Conservation (phyloP, 2,113 vertebrate genomes). For the Helogale parvula region DNA sequence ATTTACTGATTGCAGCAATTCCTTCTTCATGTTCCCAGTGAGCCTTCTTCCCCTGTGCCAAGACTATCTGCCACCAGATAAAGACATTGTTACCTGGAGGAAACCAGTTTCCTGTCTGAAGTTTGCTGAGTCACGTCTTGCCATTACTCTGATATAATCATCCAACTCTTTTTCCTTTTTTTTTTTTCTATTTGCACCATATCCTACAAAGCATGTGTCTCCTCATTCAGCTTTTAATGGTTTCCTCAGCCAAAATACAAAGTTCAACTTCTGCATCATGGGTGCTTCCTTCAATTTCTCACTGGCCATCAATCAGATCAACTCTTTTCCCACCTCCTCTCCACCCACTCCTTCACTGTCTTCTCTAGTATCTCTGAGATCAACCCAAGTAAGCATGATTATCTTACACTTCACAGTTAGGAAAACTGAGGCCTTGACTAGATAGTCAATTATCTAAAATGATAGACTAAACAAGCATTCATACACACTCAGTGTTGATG, state of each 20-base stretch:
- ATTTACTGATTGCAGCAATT: conserved; percentile 54
- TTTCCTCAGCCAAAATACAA: conserved; percentile 4
- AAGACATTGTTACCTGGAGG: conserved; percentile 70
- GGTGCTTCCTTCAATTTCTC: background rate
- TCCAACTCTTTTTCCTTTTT: background rate
- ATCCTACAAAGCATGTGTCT: background rate
- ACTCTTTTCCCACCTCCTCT: background rate
- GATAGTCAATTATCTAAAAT: background rate
- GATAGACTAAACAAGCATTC: background rate
- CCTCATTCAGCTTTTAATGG: background rate
- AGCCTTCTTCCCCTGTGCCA: conserved; percentile 40
- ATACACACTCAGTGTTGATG: background rate
- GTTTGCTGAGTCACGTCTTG: conserved; percentile 39
- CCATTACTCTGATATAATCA: background rate
- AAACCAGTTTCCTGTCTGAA: conserved; percentile 54
- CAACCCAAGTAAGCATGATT: background rate
- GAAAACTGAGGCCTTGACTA: background rate
- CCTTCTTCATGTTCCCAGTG: conserved; percentile 37
- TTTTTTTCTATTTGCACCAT: background rate
- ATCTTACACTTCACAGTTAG: background rate
- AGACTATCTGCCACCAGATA: conserved; percentile 37
- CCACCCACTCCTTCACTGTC: background rate
- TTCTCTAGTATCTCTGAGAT: background rate
- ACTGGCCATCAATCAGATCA: background rate
- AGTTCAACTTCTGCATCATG: background rate